Base-by-base conservation (phyloP, 2,888 invertebrate genomes). In the Pyrocoelia pectoralis region DNA sequence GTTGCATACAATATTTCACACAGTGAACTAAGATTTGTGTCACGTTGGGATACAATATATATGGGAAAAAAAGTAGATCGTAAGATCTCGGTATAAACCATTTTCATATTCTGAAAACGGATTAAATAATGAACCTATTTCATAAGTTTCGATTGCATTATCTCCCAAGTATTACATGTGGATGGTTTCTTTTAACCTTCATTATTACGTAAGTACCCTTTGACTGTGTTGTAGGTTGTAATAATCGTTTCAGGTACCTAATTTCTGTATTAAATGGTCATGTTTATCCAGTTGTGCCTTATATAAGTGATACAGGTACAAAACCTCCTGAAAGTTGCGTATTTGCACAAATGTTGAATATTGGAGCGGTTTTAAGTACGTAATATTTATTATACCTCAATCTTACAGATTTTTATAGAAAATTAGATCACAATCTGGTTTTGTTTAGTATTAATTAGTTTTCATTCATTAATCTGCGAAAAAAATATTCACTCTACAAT, bases 261-360 rank as follows among this genome's bases (percentile, higher is more conserved):
- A 29, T 52, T 29, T 12, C 52, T 10, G 52, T 52, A 15, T 9
- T 33, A 17, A 52, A 86, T 71, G 86, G 84, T 28, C 88, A 89
- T 79, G 88, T 89, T 40, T 86, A 87, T 18, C 85, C 87, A 41
- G 81, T 84, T 48, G 87, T 89, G 68, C 89, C 90, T 0, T 90
- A 89, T 73, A 90, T 90, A 65, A 89, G 89, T 61, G 88, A 88
- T 74, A 87, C 88, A 8, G 91, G 89, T 1, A 85, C 91, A 1
- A 83, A 86, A 68, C 83, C 88, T 0, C 91, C 91, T 1, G 91
- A 91, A 74, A 89, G 89, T 76, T 91, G 91, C 76, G 84, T 91
- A 54, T 92, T 92, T 78, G 88, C 88, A 0, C 89, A 90, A 77
- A 80, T 89, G 4, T 83, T 91, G 19, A 91, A 90, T 74, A 82